These are phyloP conservation scores for Epinotia nisella DNA, from an alignment of 2,888 invertebrate genomes.

Conservation along the genomic window DNA sequence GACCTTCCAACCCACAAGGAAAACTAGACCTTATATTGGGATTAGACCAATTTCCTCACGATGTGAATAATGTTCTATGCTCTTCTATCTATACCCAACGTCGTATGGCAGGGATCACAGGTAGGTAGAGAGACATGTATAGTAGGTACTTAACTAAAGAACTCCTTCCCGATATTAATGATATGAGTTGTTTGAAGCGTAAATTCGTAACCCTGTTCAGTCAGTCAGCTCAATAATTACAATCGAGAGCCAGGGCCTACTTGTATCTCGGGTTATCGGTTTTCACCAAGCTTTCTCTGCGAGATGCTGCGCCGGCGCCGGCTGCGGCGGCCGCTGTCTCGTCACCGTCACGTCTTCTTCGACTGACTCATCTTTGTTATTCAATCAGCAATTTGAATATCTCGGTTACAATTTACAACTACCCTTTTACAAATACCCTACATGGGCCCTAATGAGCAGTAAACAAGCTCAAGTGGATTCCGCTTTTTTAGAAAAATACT, in stretches of 20 bases:
- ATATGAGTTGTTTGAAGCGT: neutral
- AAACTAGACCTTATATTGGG: too few species aligned
- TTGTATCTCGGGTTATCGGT: slow-evolving; percentile 25
- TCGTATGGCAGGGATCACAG: too few species aligned
- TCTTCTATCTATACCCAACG: too few species aligned
- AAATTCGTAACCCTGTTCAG: slow-evolving; percentile 13
- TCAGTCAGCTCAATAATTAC: slow-evolving; percentile 30
- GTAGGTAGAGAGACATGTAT: too few species aligned
- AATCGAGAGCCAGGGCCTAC: slow-evolving; percentile 13
- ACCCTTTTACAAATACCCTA: too few species aligned
- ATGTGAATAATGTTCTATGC: too few species aligned
- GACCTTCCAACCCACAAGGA: too few species aligned
- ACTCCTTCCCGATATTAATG: neutral
- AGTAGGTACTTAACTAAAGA: neutral
- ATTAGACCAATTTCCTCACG: too few species aligned
- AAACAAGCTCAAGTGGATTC: too few species aligned
- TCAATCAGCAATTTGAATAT: neutral
- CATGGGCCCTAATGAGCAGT: too few species aligned
- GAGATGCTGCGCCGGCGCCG: slow-evolving; percentile 13
- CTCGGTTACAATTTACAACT: too few species aligned
- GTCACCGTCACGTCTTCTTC: slow-evolving; percentile 15
- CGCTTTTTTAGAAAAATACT: too few species aligned
- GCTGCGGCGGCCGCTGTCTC: slow-evolving; percentile 11
- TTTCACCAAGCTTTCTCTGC: slow-evolving; percentile 42
- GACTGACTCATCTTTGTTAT: neutral